phyloP scores from a whole-genome alignment of 2,113 vertebrate genomes.

The Euleptes europaea region DNA sequence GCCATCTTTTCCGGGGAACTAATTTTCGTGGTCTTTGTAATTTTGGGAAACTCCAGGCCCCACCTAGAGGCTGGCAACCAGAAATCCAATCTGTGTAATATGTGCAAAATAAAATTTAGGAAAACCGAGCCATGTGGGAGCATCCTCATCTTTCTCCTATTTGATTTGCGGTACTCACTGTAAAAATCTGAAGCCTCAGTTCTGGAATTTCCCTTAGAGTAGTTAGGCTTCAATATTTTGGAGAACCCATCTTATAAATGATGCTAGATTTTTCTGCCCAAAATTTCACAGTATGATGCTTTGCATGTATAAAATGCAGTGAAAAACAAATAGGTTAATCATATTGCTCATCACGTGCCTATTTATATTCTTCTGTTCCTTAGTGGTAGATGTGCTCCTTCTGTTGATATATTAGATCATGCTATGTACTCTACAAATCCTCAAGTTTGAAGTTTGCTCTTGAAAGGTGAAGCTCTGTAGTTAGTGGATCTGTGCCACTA shows the following conservation, averaged over 20 bases:
- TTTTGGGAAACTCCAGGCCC: too few relatives aligned
- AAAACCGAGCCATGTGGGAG: too few relatives aligned
- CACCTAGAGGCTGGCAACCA: too few relatives aligned
- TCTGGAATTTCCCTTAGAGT: not conserved
- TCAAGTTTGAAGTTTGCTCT: not conserved
- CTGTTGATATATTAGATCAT: not conserved
- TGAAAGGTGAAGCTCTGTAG: not conserved
- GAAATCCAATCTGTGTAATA: too few relatives aligned
- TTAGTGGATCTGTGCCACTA: not conserved
- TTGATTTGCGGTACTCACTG: not conserved
- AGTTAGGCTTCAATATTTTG: not conserved
- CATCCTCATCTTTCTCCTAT: not conserved
- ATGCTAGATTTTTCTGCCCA: not conserved
- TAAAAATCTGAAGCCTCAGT: not conserved
- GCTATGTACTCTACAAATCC: not conserved
- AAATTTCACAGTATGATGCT: not conserved
- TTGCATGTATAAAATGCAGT: not conserved
- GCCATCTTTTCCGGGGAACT: too few relatives aligned
- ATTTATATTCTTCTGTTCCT: not conserved
- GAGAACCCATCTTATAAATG: not conserved
- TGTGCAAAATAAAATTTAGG: too few relatives aligned
- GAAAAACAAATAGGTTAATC: not conserved
- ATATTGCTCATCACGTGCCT: too few relatives aligned
- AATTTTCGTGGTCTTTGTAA: too few relatives aligned
- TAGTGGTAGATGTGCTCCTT: not conserved